These are phyloP conservation scores for Pemphigus obesinymphae DNA, from an alignment of 1,140 invertebrate genomes.

Conservation along the genomic window DNA sequence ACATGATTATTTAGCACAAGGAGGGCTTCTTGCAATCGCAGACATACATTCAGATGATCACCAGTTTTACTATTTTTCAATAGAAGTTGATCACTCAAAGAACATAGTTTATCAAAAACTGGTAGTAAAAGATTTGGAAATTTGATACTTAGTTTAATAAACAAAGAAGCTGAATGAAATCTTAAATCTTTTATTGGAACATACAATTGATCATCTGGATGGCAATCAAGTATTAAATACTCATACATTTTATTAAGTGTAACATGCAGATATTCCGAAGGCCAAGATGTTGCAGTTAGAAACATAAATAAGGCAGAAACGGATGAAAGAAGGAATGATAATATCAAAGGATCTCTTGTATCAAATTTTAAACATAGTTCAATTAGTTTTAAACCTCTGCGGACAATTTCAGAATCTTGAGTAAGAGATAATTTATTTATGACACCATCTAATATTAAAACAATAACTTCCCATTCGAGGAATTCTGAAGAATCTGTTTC, in stretches of 20 bases:
- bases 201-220: slow-evolving; percentile 22
- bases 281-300: slow-evolving; percentile 67
- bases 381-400: slow-evolving; percentile 65
- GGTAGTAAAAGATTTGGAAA: slow-evolving; percentile 77
- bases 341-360: slow-evolving; percentile 68
- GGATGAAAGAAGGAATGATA: slow-evolving; percentile 78
- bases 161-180: slow-evolving; percentile 78
- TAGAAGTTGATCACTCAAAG: slow-evolving; percentile 32
- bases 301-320: slow-evolving; percentile 87
- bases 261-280: slow-evolving; percentile 34
- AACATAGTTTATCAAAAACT: slow-evolving; percentile 63
- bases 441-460: slow-evolving; percentile 69
- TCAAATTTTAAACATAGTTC: slow-evolving; percentile 70
- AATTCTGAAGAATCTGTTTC: slow-evolving; percentile 60
- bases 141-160: slow-evolving; percentile 83
- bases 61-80: slow-evolving; percentile 24
- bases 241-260: slow-evolving; percentile 38
- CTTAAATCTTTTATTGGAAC: slow-evolving; percentile 60
- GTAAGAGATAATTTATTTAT: slow-evolving; percentile 67
- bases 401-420: slow-evolving; percentile 60
- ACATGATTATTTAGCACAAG: slow-evolving; percentile 23
- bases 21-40: slow-evolving; percentile 31
- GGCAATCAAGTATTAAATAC: slow-evolving; percentile 34
- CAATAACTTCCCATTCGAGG: slow-evolving; percentile 76
- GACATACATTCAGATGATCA: slow-evolving; percentile 22